Evolutionary conservation across 2,888 invertebrate species (phyloP).

Genomic region (Patella depressa): DNA sequence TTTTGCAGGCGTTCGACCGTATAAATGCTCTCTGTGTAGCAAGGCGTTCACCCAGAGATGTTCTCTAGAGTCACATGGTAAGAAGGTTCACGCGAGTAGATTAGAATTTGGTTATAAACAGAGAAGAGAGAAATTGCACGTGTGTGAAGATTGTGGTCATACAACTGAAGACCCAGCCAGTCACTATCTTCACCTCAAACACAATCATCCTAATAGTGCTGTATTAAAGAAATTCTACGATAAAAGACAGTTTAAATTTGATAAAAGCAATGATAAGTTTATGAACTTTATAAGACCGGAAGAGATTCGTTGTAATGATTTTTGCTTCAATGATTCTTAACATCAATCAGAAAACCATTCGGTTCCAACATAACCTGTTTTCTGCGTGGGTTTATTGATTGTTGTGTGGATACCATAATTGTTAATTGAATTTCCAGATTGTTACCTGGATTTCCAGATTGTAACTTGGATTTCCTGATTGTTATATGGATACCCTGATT

Average conservation of each 20-base stretch:
- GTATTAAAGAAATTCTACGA: slow-evolving; percentile 97
- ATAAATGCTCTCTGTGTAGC: slow-evolving; percentile 97
- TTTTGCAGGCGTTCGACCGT: slow-evolving; percentile 89
- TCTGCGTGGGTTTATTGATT: no score
- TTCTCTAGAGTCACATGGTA: slow-evolving; percentile 96
- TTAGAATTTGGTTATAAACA: slow-evolving; percentile 98
- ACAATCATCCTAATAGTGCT: slow-evolving; percentile 77
- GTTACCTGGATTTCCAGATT: no score
- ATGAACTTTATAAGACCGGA: no score
- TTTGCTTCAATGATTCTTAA: no score
- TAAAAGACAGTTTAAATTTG: slow-evolving; percentile 86
- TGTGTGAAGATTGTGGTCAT: slow-evolving; percentile 99
- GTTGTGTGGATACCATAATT: no score
- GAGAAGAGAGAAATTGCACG: slow-evolving; percentile 97
- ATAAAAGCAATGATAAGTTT: no score
- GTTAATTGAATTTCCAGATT: no score
- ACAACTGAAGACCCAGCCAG: slow-evolving; percentile 96
- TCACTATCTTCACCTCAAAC: slow-evolving; percentile 94
- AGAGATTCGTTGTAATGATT: no score
- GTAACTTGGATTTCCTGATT: no score
- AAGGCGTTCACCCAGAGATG: slow-evolving; percentile 99
- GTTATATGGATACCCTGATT: no score
- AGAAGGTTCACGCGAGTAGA: slow-evolving; percentile 97
- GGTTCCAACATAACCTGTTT: no score
- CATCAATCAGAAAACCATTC: no score